These are phyloP conservation scores for Microtus oregoni DNA, from an alignment of 2,113 vertebrate species.

Conservation along the genomic window DNA sequence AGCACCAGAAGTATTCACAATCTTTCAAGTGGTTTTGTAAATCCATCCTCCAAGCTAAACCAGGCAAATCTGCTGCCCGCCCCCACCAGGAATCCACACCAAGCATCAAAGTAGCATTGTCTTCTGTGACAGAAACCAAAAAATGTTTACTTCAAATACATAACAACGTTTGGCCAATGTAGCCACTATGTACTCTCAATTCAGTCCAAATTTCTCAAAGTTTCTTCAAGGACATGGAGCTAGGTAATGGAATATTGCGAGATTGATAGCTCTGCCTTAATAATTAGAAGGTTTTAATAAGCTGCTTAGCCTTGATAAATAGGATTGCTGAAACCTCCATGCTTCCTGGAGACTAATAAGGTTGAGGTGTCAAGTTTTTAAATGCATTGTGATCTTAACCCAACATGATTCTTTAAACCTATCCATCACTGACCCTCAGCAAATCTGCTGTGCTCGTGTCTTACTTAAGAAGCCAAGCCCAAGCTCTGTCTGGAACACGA, in stretches of 20 bases:
- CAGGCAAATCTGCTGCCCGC: neutral
- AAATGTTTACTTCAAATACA: neutral
- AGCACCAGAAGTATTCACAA: neutral
- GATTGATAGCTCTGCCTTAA: conserved; percentile 85
- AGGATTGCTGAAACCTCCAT: conserved; percentile 74
- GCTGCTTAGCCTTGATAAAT: conserved; percentile 85
- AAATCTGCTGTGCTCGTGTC: conserved; percentile 26
- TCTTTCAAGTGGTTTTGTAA: neutral
- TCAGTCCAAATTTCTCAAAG: conserved; percentile 78
- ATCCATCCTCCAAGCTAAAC: neutral
- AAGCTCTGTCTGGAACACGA: neutral
- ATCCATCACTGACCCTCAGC: conserved; percentile 74
- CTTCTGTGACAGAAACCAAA: neutral
- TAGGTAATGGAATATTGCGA: conserved; percentile 81
- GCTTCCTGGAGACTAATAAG: conserved; percentile 82
- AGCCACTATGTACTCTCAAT: conserved; percentile 20
- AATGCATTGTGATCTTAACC: conserved; percentile 80
- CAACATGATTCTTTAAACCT: conserved; percentile 75
- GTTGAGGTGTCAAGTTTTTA: conserved; percentile 83
- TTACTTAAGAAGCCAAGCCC: neutral
- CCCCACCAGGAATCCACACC: neutral
- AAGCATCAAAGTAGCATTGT: neutral
- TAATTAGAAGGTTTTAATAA: conserved; percentile 87
- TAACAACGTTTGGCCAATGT: conserved; percentile 26
- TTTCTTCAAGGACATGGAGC: conserved; percentile 81